phyloP scores from a whole-genome alignment of 2,797 vertebrate species.

The Linurgus olivaceus region DNA sequence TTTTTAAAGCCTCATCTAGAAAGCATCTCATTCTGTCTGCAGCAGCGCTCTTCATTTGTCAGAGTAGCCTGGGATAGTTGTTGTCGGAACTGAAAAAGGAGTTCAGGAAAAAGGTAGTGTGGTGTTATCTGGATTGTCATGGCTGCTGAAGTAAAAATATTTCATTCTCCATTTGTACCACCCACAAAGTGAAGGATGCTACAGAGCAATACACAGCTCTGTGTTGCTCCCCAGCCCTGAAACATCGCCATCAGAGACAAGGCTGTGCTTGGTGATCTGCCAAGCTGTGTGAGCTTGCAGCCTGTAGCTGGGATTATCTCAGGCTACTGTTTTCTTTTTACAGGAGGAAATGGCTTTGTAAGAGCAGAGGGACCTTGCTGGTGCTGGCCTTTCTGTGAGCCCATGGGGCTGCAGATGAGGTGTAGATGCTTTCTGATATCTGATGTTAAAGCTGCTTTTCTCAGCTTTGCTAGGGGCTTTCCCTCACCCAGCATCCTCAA shows the following conservation, averaged over 20 bases:
- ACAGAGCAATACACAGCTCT: not conserved
- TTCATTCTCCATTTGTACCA: not conserved
- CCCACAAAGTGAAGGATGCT: not conserved
- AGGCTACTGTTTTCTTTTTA: not conserved
- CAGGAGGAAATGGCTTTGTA: not conserved
- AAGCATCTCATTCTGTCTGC: not conserved
- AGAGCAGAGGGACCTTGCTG: accelerated
- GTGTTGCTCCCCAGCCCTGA: not conserved
- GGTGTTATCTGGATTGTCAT: not conserved
- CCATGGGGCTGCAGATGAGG: not conserved
- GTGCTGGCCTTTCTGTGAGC: not conserved
- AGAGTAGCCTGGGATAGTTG: not conserved
- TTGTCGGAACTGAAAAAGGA: not conserved
- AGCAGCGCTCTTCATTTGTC: not conserved
- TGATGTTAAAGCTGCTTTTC: not conserved
- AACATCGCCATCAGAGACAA: not conserved
- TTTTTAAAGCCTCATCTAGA: not conserved
- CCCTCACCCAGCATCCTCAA: not conserved
- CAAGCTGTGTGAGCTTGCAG: accelerated
- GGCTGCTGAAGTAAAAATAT: not conserved
- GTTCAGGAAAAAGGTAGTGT: not conserved
- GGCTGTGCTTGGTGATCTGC: not conserved
- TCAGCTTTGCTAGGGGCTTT: not conserved
- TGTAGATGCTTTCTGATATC: not conserved
- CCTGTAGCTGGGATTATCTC: not conserved